A percentile compares a stretch with the other conserved stretches of the same genome.
Conservation (phyloP, 1,140 invertebrate species). For the Conus betulinus region DNA sequence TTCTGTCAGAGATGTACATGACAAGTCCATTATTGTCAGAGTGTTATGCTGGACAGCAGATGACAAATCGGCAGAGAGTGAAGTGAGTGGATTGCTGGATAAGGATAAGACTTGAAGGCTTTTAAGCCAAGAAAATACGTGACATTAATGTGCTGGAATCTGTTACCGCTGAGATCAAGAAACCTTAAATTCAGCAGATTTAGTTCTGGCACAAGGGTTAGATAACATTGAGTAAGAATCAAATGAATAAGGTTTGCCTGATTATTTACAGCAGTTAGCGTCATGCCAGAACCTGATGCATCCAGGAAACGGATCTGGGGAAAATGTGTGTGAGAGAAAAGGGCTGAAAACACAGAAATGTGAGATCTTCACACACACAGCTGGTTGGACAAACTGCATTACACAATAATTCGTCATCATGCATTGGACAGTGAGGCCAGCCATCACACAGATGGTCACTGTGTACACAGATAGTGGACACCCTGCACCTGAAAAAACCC, state of each 20-base stretch:
- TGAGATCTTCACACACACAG: slow-evolving; percentile 29
- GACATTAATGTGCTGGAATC: not conserved
- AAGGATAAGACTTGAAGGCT: slow-evolving; percentile 23
- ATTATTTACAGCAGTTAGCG: not conserved
- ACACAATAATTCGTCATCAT: slow-evolving; percentile 40
- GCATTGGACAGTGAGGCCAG: slow-evolving; percentile 29
- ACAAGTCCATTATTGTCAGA: not conserved
- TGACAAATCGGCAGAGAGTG: not conserved
- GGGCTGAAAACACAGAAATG: slow-evolving; percentile 9
- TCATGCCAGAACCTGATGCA: slow-evolving; percentile 16
- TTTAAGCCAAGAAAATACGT: not conserved
- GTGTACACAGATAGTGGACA: slow-evolving; percentile 27
- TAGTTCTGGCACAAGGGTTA: not conserved
- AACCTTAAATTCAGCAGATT: not conserved
- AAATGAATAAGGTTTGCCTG: not conserved
- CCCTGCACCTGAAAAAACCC: slow-evolving; percentile 35
- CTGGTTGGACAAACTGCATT: slow-evolving; percentile 42
- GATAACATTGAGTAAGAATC: not conserved
- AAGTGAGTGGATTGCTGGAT: not conserved
- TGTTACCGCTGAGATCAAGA: slow-evolving; percentile 34
- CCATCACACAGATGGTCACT: slow-evolving; percentile 28
- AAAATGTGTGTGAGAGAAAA: not conserved
- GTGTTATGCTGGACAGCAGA: not conserved
- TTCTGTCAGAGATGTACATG: slow-evolving; percentile 12
- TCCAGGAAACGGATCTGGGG: not conserved